Evolutionary conservation across 2,797 vertebrate genomes (phyloP), one percentile per base, ranked within the genome.

Genomic region (Fistularia tabacaria): DNA sequence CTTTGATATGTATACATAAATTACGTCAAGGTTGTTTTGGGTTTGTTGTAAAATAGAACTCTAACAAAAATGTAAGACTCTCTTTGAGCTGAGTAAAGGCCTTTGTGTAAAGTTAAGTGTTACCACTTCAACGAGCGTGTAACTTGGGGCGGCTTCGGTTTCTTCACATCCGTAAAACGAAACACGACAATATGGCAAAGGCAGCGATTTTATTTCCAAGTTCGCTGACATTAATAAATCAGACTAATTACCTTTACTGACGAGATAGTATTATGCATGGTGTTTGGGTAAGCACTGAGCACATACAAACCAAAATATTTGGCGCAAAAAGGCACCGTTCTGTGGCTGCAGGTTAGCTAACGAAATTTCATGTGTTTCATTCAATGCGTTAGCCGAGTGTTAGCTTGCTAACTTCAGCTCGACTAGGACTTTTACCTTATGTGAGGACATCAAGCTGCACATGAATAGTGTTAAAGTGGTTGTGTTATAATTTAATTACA

Each of bases 331-430:
- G 8, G 7, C 9, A 14, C 8, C 8, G 5, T 37, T 6, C 46
- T 4, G 7, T 6, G 13, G 52, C 58, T 62, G 47, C 53, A 38
- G 25, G 43, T 51, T 51, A 44, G 53, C 59, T 7, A 1, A 38
- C 8, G 6, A 36, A 5, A 15, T 50, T 62, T 14, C 47, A 50
- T 15, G 76, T 62, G 74, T 77, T 85, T 77, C 86, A 88, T 88
- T 89, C 86, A 89, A 83, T 44, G 66, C 57, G 71, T 67, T 83
- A 86, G 82, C 76, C 8, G 0, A 9, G 15, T 5, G 49, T 69
- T 79, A 84, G 83, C 84, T 1, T 10, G 79, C 80, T 77, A 85
- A 57, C 9, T 15, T 9, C 12, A 53, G 57, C 50, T 57, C 38
- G 0, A 12, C n/a, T 0, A 0, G 10, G 39, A n/a, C 51, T 10